These are phyloP conservation scores for Brachyrhaphis roseni DNA, from an alignment of 2,797 vertebrate genomes.

Conservation along the genomic window DNA sequence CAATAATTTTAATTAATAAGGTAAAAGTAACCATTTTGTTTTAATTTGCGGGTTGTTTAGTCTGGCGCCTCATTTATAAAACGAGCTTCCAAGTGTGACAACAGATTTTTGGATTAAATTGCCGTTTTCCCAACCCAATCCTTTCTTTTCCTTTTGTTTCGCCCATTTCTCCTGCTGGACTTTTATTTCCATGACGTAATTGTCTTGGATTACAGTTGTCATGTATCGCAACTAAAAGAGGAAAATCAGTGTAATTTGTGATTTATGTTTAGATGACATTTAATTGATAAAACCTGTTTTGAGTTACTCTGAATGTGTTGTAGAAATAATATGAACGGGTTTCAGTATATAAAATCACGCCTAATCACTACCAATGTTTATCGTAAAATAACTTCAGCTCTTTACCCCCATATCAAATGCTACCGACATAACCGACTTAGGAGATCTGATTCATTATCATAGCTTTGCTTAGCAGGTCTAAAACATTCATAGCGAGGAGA, in stretches of 20 bases:
- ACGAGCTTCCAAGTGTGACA: not conserved
- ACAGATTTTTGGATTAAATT: not conserved
- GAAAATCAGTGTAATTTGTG: not conserved
- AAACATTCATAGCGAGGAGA: not conserved
- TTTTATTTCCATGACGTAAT: constrained; percentile 85
- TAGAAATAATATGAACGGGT: not conserved
- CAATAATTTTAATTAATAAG: not conserved
- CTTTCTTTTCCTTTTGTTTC: constrained; percentile 76
- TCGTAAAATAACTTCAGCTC: not conserved
- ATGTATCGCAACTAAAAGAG: constrained; percentile 32
- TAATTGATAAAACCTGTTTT: not conserved
- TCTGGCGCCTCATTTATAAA: constrained; percentile 9
- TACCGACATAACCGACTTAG: not conserved
- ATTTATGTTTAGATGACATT: not conserved
- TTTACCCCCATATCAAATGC: not conserved
- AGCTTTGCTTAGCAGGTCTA: not conserved
- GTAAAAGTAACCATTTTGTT: not conserved
- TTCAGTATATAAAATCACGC: not conserved
- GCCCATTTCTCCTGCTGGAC: constrained; percentile 71
- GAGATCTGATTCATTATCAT: not conserved
- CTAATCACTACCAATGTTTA: not conserved
- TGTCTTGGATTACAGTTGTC: constrained; percentile 68
- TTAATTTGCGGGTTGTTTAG: constrained; percentile 15
- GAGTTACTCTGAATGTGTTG: not conserved
- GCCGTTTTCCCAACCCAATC: not conserved